Evolutionary conservation across 2,797 vertebrate genomes (phyloP).

Genomic region (Decapterus maruadsi): DNA sequence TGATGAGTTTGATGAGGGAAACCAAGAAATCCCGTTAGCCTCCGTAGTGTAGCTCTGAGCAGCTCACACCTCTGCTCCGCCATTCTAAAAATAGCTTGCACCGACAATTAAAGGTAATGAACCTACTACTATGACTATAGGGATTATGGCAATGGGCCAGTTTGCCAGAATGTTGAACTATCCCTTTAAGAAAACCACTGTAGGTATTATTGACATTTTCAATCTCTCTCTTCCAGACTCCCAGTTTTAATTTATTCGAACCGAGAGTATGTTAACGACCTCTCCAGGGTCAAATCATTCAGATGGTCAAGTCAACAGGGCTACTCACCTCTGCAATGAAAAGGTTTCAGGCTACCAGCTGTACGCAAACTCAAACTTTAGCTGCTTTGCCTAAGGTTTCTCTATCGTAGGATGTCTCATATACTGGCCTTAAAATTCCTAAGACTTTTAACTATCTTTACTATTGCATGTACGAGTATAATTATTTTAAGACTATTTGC

Average conservation of each 20-base stretch:
- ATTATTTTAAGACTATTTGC: constrained; percentile 87
- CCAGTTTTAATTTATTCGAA: constrained; percentile 36
- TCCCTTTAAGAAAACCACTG: not conserved
- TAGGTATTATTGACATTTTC: constrained; percentile 27
- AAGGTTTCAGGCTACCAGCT: constrained; percentile 76
- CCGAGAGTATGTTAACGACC: constrained; percentile 22
- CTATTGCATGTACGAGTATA: constrained; percentile 85
- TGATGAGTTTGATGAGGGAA: too few relatives aligned
- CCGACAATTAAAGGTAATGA: too few relatives aligned
- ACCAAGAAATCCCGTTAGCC: too few relatives aligned
- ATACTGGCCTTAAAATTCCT: constrained; percentile 85
- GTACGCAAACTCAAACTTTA: constrained; percentile 73
- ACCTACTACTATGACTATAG: too few relatives aligned
- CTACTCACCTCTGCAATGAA: constrained; percentile 71
- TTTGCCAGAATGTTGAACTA: too few relatives aligned
- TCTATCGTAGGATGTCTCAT: constrained; percentile 80
- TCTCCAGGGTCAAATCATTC: constrained; percentile 40
- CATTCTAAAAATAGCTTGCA: too few relatives aligned
- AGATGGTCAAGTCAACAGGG: constrained; percentile 71
- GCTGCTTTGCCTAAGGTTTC: constrained; percentile 78
- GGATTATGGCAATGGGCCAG: too few relatives aligned
- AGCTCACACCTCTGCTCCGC: too few relatives aligned
- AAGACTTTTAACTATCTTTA: constrained; percentile 83
- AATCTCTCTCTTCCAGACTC: constrained; percentile 43
- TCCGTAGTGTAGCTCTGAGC: too few relatives aligned